A percentile compares a stretch with the other conserved stretches of the same genome.
These are phyloP conservation scores for Pachyramphus minor DNA, from an alignment of 2,113 vertebrate genomes.

Conservation along the genomic window DNA sequence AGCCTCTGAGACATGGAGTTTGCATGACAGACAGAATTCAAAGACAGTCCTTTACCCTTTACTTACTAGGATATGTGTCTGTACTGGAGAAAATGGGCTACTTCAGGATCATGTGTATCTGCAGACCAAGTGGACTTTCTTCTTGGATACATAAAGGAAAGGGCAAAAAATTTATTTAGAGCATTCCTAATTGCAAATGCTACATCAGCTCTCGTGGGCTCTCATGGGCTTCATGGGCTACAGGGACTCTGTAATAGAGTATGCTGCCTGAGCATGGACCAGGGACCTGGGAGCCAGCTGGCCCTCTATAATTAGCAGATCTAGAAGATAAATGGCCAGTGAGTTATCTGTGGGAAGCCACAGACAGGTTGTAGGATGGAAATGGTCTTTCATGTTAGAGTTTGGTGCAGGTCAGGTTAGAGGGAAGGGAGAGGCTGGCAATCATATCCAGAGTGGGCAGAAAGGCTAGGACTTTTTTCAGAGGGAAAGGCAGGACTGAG, in stretches of 20 bases:
- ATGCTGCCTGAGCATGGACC: neutral
- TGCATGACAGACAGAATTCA: neutral
- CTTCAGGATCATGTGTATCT: neutral
- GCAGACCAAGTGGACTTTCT: neutral
- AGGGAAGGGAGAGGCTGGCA: neutral
- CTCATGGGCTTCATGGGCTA: neutral
- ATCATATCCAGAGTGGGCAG: neutral
- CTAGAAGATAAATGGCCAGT: neutral
- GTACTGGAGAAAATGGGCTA: neutral
- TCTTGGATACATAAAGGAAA: neutral
- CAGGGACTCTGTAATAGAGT: neutral
- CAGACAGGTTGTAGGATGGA: neutral
- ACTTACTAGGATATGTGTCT: neutral
- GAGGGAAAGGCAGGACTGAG: neutral
- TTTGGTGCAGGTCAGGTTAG: neutral
- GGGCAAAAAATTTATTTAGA: neutral
- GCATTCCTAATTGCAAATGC: neutral
- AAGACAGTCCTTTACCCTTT: neutral
- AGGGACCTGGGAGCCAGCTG: neutral
- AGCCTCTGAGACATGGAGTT: neutral
- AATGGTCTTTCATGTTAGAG: neutral
- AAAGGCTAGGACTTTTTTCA: neutral
- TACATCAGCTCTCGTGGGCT: neutral
- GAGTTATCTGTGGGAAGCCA: neutral
- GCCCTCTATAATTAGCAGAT: neutral